Conservation (phyloP, 2,797 vertebrate genomes). For the Clarias laeviceps region DNA sequence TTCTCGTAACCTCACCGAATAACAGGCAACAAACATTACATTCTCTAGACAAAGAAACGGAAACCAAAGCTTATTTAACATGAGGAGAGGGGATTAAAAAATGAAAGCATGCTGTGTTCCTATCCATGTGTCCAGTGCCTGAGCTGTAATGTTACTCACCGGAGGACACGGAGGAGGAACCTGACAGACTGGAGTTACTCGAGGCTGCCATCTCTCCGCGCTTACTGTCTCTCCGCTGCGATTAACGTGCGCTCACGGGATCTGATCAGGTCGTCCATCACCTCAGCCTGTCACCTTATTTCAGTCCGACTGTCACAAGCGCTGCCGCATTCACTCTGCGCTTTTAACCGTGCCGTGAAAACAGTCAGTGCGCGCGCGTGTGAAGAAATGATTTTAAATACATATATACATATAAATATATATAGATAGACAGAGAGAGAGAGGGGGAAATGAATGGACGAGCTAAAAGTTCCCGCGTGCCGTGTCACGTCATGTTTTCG, state of each 20-base stretch:
- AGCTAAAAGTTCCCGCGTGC: constrained; percentile 17
- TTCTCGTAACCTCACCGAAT: background rate
- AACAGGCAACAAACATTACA: background rate
- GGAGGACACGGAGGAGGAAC: constrained; percentile 94
- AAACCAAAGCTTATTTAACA: background rate
- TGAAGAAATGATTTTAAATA: background rate
- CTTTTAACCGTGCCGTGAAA: background rate
- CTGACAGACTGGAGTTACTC: constrained; percentile 96
- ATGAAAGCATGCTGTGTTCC: background rate
- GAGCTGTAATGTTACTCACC: constrained; percentile 78
- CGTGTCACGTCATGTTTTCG: constrained; percentile 37
- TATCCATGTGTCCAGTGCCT: background rate
- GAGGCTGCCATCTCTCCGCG: constrained; percentile 88
- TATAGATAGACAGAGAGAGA: too few species aligned
- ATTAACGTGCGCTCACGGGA: constrained; percentile 69
- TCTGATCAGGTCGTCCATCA: constrained; percentile 80
- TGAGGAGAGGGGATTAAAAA: background rate
- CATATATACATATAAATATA: background rate
- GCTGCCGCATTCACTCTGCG: constrained; percentile 60
- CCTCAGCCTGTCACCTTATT: constrained; percentile 55
- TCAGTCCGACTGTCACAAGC: constrained; percentile 20
- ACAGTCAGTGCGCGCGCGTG: background rate
- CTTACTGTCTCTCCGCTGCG: constrained; percentile 63
- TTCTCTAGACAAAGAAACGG: background rate
- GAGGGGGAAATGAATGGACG: background rate